Evolutionary conservation across 2,888 invertebrate genomes (phyloP).

Genomic region (Neria commutata): DNA sequence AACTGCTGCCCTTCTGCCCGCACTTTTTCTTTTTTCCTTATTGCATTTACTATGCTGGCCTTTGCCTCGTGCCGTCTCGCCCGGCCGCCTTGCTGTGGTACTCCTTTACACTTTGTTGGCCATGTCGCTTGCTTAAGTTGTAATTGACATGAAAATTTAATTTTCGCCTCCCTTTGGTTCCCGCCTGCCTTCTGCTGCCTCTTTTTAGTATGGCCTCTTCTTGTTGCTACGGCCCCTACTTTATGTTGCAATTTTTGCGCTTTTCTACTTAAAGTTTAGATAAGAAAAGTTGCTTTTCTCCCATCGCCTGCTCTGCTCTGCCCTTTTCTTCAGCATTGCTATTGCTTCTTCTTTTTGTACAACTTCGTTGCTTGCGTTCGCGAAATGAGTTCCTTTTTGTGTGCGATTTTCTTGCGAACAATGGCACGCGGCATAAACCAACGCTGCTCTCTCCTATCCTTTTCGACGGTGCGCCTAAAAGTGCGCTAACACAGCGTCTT

Average conservation of each 20-base stretch:
- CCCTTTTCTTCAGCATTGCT: slow-evolving; percentile 19
- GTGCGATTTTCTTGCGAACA: too few species aligned
- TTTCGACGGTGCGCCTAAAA: too few species aligned
- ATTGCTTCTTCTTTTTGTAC: background rate
- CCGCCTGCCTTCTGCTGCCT: too few species aligned
- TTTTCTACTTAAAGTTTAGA: slow-evolving; percentile 26
- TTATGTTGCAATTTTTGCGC: slow-evolving; percentile 33
- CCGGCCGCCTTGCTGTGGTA: too few species aligned
- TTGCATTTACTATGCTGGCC: background rate
- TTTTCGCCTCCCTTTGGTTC: too few species aligned
- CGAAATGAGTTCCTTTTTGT: too few species aligned
- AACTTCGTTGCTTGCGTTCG: too few species aligned
- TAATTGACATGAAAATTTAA: slow-evolving; percentile 52
- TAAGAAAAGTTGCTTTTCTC: slow-evolving; percentile 38
- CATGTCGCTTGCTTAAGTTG: slow-evolving; percentile 28
- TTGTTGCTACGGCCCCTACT: too few species aligned
- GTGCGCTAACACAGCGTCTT: slow-evolving; percentile 14
- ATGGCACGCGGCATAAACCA: too few species aligned
- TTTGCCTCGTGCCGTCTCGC: background rate
- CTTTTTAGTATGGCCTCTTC: too few species aligned
- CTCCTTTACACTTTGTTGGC: background rate
- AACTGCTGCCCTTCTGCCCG: too few species aligned
- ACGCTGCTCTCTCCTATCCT: slow-evolving; percentile 9
- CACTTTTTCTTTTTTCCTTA: background rate
- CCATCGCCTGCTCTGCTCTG: background rate